Conservation (phyloP, 2,113 vertebrate species). For the Marcusenius ussheri region DNA sequence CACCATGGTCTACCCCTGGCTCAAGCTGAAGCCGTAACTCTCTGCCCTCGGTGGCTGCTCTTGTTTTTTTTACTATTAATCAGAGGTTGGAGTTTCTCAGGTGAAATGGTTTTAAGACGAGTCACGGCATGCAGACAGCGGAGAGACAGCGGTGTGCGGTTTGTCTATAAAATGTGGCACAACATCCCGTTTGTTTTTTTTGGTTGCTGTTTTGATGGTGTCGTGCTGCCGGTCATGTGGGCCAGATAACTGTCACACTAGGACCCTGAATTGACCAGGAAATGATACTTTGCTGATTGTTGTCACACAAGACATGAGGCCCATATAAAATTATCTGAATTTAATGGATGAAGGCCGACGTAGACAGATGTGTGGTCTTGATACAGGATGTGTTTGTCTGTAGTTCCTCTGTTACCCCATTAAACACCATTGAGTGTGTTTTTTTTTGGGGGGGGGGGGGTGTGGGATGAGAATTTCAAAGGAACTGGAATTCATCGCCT, state of each 20-base stretch:
- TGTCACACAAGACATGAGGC: neutral
- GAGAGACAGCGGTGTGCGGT: neutral
- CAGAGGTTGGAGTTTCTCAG: neutral
- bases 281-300: neutral
- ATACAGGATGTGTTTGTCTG: neutral
- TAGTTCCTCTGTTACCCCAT: neutral
- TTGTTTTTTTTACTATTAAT: neutral
- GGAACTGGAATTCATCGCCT: neutral
- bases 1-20: conserved; percentile 79
- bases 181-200: neutral
- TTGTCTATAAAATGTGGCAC: neutral
- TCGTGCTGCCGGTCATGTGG: neutral
- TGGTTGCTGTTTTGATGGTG: neutral
- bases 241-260: neutral
- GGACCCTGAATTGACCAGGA: neutral
- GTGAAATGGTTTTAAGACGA: neutral
- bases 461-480: neutral
- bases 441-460: neutral
- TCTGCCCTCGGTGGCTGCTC: too few species aligned
- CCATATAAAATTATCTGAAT: neutral
- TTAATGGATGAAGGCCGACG: neutral
- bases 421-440: neutral
- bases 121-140: neutral
- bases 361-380: neutral
- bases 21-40: conserved; percentile 81